Evolutionary conservation across 2,113 vertebrate species (phyloP), one percentile per base, ranked within the genome.

Genomic region (Accipiter cooperii): DNA sequence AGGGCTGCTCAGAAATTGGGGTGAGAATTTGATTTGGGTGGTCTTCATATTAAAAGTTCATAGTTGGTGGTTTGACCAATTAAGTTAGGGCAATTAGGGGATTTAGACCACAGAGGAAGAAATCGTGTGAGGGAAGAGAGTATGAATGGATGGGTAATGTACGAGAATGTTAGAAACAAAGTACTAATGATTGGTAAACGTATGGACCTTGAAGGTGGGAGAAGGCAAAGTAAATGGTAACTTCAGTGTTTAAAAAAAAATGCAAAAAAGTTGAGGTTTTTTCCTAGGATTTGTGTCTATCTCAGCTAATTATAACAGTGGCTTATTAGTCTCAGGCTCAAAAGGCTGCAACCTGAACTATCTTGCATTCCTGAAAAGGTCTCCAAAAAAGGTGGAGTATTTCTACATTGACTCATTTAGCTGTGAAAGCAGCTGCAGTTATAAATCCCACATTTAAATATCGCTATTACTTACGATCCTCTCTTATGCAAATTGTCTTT

Each of bases 81-180:
- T 33, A 7, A 0, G 5, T 54, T 40, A 8, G 24, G 58, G n/a
- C 44, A 77, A 1, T 51, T 34, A 9, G 10, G 3, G 21, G 4
- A 5, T 12, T 89, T 34, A 40, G 17, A 34, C 22, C 18, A 52
- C 36, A 34, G 73, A 38, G 18, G 11, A 47, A 22, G 26, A 26
- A 55, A 29, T n/a, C 0, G 0, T 10, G 1, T 49, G 15, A 61
- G 44, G 26, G n/a, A 19, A 31, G 55, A 24, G 26, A 26, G 2
- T 22, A 4, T 25, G 28, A 28, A 8, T 1, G 5, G 22, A 9
- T 26, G 42, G 26, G 40, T 38, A 9, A 10, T 10, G 8, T 15
- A 10, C 51, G 38, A 21, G 28, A 40, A 26, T 13, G 36, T 20
- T 63, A 24, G 44, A 26, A 61, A 18, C 58, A 38, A 54, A 52